These are phyloP conservation scores for Urocitellus parryii DNA, from an alignment of 2,113 vertebrate species.

Conservation along the genomic window DNA sequence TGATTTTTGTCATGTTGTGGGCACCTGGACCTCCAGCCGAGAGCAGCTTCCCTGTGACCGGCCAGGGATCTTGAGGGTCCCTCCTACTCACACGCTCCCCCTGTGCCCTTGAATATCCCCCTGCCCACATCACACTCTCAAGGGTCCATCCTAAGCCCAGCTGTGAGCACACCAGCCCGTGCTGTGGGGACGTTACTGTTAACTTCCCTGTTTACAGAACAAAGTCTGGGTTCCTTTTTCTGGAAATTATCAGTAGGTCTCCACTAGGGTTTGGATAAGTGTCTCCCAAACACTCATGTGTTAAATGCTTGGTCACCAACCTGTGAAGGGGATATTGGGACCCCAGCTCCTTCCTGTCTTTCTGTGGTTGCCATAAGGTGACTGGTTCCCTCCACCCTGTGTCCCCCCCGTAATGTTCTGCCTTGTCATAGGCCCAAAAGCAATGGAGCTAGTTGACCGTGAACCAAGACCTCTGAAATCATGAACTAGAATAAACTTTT, in stretches of 20 bases:
- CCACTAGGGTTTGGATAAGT: background rate
- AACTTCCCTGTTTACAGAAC: background rate
- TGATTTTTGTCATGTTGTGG: accelerated
- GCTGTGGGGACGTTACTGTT: accelerated
- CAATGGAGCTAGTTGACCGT: background rate
- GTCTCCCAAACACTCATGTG: background rate
- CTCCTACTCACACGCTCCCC: accelerated
- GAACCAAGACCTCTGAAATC: background rate
- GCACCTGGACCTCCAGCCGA: background rate
- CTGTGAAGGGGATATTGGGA: too few relatives aligned
- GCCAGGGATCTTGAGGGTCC: background rate
- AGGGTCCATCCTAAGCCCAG: background rate
- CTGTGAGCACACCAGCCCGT: accelerated
- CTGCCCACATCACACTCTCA: background rate
- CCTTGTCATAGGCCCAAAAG: background rate
- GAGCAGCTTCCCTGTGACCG: background rate
- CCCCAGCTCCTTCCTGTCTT: background rate
- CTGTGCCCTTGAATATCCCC: background rate
- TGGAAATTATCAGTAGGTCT: background rate
- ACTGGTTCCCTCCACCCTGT: too few relatives aligned
- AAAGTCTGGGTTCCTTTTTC: background rate
- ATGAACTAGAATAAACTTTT: background rate
- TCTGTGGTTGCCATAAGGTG: too few relatives aligned
- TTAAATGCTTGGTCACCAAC: background rate
- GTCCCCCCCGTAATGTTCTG: background rate